Percentiles rank a stretch among this genome's conserved stretches.
These are phyloP conservation scores for Sisyra terminalis DNA, from an alignment of 2,888 invertebrate genomes.

Conservation along the genomic window DNA sequence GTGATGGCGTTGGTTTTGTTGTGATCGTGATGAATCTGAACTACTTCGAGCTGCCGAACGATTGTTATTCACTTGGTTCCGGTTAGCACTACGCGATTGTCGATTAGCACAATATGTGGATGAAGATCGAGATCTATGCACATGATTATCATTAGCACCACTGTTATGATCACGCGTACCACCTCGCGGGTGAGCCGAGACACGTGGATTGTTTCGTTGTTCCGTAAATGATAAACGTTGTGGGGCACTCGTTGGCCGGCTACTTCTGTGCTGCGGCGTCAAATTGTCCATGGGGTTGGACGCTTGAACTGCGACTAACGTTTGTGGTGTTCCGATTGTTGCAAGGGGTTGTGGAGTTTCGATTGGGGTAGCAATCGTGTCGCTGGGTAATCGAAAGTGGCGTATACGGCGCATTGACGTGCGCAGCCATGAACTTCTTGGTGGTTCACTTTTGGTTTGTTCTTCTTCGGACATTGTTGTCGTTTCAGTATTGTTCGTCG, in stretches of 20 bases:
- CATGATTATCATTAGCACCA: constrained; percentile 5
- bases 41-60: constrained; percentile 14
- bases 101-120: constrained; percentile 15
- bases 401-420: constrained; percentile 37
- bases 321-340: constrained; percentile 11
- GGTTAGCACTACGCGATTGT: constrained; percentile 14
- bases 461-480: background rate
- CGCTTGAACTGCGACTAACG: constrained; percentile 15
- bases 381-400: constrained; percentile 29
- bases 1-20: constrained; percentile 9
- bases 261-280: constrained; percentile 9
- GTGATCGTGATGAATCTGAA: constrained; percentile 23
- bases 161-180: constrained; percentile 1
- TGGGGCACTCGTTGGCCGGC: constrained; percentile 11
- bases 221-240: constrained; percentile 12
- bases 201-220: background rate
- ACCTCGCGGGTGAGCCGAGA: constrained; percentile 5
- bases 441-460: constrained; percentile 9
- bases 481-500: constrained; percentile 8
- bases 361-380: background rate
- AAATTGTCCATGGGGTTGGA: constrained; percentile 19
- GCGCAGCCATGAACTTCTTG: constrained; percentile 30
- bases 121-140: constrained; percentile 13
- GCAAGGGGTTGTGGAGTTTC: constrained; percentile 7
- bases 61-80: constrained; percentile 18